Evolutionary conservation across 2,797 vertebrate species (phyloP).

Genomic region (Phrynocephalus forsythii): DNA sequence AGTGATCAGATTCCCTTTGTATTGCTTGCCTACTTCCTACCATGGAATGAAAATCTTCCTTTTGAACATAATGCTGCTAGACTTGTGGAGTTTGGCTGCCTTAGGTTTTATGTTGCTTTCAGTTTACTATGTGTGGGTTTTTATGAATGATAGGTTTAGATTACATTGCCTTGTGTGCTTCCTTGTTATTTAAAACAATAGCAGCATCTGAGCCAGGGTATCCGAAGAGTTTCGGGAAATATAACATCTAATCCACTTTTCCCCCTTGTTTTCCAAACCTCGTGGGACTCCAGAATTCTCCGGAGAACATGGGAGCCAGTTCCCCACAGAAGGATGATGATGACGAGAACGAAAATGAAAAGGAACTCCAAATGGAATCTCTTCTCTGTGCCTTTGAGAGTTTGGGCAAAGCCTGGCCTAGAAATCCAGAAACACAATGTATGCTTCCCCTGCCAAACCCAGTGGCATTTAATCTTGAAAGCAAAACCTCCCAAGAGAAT

Average conservation of each 20-base stretch:
- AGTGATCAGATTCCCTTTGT: background rate
- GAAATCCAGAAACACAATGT: conserved; percentile 87
- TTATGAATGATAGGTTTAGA: background rate
- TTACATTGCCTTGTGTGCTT: background rate
- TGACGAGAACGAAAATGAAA: conserved; percentile 84
- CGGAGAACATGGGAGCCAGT: conserved; percentile 72
- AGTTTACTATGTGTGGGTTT: background rate
- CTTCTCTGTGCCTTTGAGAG: conserved; percentile 92
- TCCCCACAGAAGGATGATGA: conserved; percentile 79
- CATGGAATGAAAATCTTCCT: background rate
- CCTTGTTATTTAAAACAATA: background rate
- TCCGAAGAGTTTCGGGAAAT: background rate
- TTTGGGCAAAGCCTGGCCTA: conserved; percentile 94
- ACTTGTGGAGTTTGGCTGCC: background rate
- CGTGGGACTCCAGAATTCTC: conserved; percentile 80
- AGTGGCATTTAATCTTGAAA: background rate
- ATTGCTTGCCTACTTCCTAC: background rate
- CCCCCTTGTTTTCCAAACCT: conserved; percentile 16
- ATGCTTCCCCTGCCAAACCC: conserved; percentile 58
- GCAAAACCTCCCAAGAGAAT: background rate
- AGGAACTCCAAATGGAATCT: conserved; percentile 88
- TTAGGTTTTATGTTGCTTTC: background rate
- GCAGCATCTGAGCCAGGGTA: background rate
- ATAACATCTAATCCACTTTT: background rate
- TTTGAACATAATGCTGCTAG: background rate